A percentile compares a stretch with the other conserved stretches of the same genome.
Evolutionary conservation across 2,888 invertebrate species (phyloP).

Genomic region (Pterobdella sp.): DNA sequence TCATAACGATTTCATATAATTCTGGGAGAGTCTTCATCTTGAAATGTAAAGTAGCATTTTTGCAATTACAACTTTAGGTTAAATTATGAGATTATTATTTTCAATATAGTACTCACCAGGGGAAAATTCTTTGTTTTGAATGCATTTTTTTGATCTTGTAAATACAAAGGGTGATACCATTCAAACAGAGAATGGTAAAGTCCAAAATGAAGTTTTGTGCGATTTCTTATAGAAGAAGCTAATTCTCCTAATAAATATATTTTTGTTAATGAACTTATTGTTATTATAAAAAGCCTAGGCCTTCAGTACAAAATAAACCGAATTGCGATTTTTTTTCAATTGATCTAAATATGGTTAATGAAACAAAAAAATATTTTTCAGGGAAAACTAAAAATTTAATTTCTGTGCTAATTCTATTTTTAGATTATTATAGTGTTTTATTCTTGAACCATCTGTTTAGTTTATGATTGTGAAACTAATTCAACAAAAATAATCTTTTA

Average conservation of each 20-base stretch:
- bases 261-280: too few relatives aligned
- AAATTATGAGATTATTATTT: not conserved
- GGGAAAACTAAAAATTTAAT: too few relatives aligned
- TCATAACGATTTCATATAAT: slow-evolving; percentile 60
- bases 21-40: slow-evolving; percentile 56
- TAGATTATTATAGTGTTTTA: too few relatives aligned
- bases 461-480: too few relatives aligned
- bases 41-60: slow-evolving; percentile 19
- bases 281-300: too few relatives aligned
- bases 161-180: slow-evolving; percentile 50
- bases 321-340: too few relatives aligned
- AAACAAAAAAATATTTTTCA: too few relatives aligned
- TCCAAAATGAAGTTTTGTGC: slow-evolving; percentile 55
- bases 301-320: too few relatives aligned
- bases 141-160: slow-evolving; percentile 40
- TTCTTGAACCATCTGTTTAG: too few relatives aligned
- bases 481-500: too few relatives aligned
- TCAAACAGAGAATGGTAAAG: slow-evolving; percentile 50
- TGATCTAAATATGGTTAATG: too few relatives aligned
- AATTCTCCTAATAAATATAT: slow-evolving; percentile 44
- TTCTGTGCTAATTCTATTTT: too few relatives aligned
- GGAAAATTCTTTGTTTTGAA: slow-evolving; percentile 39
- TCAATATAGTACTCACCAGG: slow-evolving; percentile 29
- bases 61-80: not conserved
- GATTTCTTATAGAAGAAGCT: slow-evolving; percentile 41